Evolutionary conservation across 2,888 invertebrate species (phyloP).

Genomic region (Thumatha senex): DNA sequence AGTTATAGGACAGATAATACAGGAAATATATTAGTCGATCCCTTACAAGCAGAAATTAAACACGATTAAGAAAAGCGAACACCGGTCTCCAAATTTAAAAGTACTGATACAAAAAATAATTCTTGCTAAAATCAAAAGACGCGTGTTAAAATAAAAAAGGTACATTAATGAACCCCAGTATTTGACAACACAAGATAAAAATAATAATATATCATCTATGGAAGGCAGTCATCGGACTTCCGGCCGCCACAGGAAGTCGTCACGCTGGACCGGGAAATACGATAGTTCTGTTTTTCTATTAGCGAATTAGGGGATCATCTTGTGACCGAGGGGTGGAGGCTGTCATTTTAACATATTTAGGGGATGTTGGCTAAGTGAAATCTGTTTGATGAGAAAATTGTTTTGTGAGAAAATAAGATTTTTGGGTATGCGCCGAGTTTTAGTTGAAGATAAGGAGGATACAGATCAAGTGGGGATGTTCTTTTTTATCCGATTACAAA

Average conservation of each 20-base stretch:
- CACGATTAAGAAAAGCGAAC: too few species aligned
- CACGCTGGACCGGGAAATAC: constrained; percentile 66
- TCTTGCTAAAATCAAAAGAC: too few species aligned
- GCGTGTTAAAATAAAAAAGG: too few species aligned
- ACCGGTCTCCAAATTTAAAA: too few species aligned
- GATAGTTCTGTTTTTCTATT: constrained; percentile 76
- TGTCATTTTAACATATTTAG: constrained; percentile 58
- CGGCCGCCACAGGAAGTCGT: constrained; percentile 67
- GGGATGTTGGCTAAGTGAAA: constrained; percentile 20
- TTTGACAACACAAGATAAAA: constrained; percentile 20
- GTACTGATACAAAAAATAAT: too few species aligned
- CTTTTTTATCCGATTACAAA: too few species aligned
- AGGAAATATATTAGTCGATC: too few species aligned
- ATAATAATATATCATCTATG: constrained; percentile 32
- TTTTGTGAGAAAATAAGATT: constrained; percentile 9
- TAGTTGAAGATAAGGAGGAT: not conserved
- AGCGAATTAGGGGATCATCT: constrained; percentile 73
- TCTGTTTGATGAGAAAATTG: constrained; percentile 25
- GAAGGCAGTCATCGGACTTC: constrained; percentile 52
- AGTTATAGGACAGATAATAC: too few species aligned
- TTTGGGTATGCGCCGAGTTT: constrained; percentile 7
- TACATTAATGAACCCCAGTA: too few species aligned
- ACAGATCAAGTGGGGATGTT: not conserved
- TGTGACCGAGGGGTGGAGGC: constrained; percentile 42
- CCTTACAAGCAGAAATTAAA: too few species aligned